Conservation (phyloP, 1,140 invertebrate genomes). For the Nephila pilipes region DNA sequence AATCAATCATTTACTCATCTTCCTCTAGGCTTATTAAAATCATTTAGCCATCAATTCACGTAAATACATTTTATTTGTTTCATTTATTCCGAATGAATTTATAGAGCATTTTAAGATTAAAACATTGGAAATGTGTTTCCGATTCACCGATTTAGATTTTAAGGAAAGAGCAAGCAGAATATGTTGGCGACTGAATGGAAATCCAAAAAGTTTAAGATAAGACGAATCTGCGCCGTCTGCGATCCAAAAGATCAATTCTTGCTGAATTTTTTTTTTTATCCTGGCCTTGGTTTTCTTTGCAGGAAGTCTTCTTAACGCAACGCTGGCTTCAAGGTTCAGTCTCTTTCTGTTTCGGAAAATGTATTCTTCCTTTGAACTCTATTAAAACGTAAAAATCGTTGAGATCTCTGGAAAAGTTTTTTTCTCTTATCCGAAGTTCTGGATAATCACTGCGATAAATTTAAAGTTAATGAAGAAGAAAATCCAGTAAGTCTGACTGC, state of each 20-base stretch:
- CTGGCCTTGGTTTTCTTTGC: neutral
- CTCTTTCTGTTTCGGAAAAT: neutral
- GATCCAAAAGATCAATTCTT: conserved; percentile 30
- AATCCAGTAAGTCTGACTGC: neutral
- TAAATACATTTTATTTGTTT: no score
- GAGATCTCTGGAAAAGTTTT: neutral
- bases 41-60: no score
- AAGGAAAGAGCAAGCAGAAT: neutral
- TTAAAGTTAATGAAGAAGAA: neutral
- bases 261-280: neutral
- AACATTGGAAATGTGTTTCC: neutral
- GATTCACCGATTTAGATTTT: neutral
- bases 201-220: neutral
- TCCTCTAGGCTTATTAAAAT: no score
- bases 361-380: neutral
- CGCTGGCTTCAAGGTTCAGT: neutral
- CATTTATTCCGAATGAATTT: no score
- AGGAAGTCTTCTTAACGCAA: neutral
- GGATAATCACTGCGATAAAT: conserved; percentile 5
- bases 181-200: neutral
- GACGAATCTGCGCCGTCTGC: neutral
- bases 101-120: neutral
- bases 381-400: neutral
- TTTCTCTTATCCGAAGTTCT: neutral
- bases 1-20: no score